Base-by-base conservation (phyloP, 2,113 vertebrate species). In the Onychostruthus taczanowskii region DNA sequence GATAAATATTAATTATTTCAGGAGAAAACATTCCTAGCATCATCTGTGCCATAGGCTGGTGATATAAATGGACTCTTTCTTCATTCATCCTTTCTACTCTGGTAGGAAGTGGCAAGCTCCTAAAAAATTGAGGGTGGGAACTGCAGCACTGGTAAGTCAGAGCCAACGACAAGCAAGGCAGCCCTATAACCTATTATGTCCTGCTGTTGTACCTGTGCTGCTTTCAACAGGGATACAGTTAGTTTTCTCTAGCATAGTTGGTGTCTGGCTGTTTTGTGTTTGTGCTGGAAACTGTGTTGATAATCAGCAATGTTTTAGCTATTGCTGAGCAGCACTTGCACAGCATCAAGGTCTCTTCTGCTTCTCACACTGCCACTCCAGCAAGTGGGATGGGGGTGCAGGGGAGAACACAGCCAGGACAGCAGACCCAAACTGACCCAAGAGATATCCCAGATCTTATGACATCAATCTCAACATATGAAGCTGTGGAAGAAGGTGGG, bases 361-460 rank as follows among this genome's bases (percentile, higher is more conserved):
- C 35, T 28, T 23, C 53, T 61, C 53, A 43, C 22, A 2, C 11
- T 47, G 53, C 27, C 30, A 11, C 39, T 33, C 22, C n/a, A 67
- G 22, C 19, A 13, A 10, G n/a, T 43, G 26, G 31, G 39, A 30
- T 0, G 0, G 31, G 39, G 10, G 10, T 28, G 4, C 27, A 64
- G 9, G 4, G 31, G 13, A 28, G 13, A 28, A n/a, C 15, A 62
- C 53, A 33, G 21, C 26, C 22, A 12, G n/a, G 22, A 49, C 10
- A 67, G 9, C 21, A 8, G 52, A 35, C 18, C 15, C n/a, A 33
- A 33, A 5, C 0, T 41, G n/a, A 37, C 4, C 10, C 26, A 13
- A 61, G 53, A 46, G 21, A 35, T 33, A 47, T 17, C 8, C 12
- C 4, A 6, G 30, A 27, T 2, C 35, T 37, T 20, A 9, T 9